These are phyloP conservation scores for Tragopan temminckii DNA, from an alignment of 2,797 vertebrate genomes.

Conservation along the genomic window DNA sequence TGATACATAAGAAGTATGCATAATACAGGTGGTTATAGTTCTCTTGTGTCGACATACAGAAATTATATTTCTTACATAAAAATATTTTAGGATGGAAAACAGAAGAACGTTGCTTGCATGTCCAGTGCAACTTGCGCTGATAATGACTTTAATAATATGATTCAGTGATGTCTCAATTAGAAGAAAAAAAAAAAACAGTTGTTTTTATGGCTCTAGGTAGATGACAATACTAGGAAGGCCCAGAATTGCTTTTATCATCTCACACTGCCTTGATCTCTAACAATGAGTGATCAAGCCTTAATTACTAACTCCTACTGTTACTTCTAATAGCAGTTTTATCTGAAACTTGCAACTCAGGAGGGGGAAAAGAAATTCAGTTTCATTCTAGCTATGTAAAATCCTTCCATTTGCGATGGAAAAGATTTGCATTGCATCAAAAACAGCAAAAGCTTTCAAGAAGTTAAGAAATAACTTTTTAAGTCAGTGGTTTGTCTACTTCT, in stretches of 20 bases:
- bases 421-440: background rate
- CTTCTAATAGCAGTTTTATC: background rate
- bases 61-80: background rate
- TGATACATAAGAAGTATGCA: background rate
- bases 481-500: background rate
- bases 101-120: background rate
- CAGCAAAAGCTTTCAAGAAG: background rate
- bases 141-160: background rate
- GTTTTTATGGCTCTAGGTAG: background rate
- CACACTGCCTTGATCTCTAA: background rate
- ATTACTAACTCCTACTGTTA: background rate
- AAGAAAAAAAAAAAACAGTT: background rate
- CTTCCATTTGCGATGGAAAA: background rate
- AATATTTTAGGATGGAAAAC: background rate
- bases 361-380: background rate
- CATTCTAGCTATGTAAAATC: background rate
- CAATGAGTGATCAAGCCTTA: background rate
- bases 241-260: background rate
- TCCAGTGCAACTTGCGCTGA: background rate
- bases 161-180: background rate
- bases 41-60: background rate
- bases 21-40: background rate
- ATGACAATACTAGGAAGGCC: background rate
- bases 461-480: background rate
- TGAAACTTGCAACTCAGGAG: background rate